Evolutionary conservation across 2,113 vertebrate species (phyloP), one percentile per base, ranked within the genome.

Genomic region (Atherinomorus stipes): DNA sequence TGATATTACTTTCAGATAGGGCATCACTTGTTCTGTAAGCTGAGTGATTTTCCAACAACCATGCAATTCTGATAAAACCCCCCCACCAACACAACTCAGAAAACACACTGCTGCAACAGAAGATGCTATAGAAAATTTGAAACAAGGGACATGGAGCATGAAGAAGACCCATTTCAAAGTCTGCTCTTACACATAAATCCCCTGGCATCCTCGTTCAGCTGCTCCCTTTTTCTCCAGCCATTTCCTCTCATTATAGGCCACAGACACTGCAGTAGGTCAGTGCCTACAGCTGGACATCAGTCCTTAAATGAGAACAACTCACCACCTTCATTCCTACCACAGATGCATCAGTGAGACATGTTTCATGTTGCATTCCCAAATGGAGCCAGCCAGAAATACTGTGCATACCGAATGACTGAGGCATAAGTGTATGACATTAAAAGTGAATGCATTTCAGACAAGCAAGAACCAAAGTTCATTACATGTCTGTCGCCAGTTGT

Each of bases 201-300:
- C 74, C 53, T 26, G 53, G 62, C 51, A 78, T 74, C 71, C 21
- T 77, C 52, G 76, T 28, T 65, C 15, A 3, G 12, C 34, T 37
- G 44, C 59, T 40, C 31, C 23, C 16, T 50, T 80, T 85, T 74
- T 62, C 70, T 77, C 37, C 40, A 54, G 52, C 71, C 65, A 71
- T 82, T 83, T 81, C 66, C 77, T 75, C 68, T 72, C 52, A 86
- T 84, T 84, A 86, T 23, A 65, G 68, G 11, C 34, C 67, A 72
- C 56, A 83, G 66, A 71, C 74, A 53, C 62, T 25, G 70, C 62
- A 76, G 58, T 59, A 40, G 78, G 76, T 22, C 9, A 84, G 81
- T 71, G 72, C 65, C 76, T 65, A 74, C 81, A 88, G 81, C 80
- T 78, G 87, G 81, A 85, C 72, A 72, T 81, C 53, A 58, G 52